These are phyloP conservation scores for Balaenoptera acutorostrata DNA, from an alignment of 2,113 vertebrate genomes.

Conservation along the genomic window DNA sequence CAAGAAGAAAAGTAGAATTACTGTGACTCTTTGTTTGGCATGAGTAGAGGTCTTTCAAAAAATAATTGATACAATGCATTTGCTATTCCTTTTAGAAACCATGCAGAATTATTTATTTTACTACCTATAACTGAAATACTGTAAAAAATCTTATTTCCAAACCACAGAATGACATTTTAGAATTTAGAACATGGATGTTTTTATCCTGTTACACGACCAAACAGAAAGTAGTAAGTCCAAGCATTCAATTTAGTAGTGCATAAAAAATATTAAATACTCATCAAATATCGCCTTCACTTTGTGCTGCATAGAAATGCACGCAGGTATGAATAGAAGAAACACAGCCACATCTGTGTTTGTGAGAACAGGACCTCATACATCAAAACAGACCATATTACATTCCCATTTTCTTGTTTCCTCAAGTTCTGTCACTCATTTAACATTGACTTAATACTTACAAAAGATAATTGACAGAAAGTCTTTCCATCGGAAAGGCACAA, in stretches of 20 bases:
- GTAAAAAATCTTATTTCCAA: background rate
- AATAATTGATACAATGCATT: background rate
- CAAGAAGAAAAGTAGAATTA: background rate
- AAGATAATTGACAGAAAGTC: background rate
- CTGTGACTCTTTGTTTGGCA: background rate
- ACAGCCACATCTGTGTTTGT: background rate
- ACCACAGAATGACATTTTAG: background rate
- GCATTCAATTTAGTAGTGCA: background rate
- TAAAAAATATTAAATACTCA: background rate
- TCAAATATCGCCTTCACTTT: background rate
- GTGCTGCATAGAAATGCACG: background rate
- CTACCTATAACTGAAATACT: background rate
- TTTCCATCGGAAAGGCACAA: background rate
- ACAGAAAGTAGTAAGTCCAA: background rate
- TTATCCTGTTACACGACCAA: background rate
- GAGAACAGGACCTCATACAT: background rate
- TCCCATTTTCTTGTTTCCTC: background rate
- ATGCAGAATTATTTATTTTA: background rate
- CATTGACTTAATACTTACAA: background rate
- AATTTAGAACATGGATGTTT: background rate
- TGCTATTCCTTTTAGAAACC: background rate
- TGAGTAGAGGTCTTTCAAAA: background rate
- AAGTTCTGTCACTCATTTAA: background rate
- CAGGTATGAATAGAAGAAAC: background rate
- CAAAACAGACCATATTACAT: background rate